A percentile compares a stretch with the other conserved stretches of the same genome.
phyloP scores from a whole-genome alignment of 2,113 vertebrate genomes.

The Mionectes macconnelli region DNA sequence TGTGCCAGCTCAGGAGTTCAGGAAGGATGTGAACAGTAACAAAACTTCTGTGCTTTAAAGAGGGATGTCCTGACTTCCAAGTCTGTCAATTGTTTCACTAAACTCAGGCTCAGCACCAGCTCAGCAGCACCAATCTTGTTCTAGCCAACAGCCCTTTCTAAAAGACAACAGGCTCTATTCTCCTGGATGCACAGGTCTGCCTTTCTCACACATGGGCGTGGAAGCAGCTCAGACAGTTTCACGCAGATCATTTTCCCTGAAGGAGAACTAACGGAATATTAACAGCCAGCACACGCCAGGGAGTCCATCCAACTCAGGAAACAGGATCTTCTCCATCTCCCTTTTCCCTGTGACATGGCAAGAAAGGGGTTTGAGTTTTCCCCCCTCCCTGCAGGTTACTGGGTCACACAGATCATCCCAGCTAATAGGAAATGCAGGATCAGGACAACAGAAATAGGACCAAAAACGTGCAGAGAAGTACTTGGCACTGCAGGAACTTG shows the following conservation, averaged over 20 bases:
- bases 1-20: neutral
- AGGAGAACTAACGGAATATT: neutral
- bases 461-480: neutral
- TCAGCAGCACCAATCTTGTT: neutral
- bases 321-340: neutral
- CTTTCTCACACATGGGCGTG: neutral
- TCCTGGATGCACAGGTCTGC: neutral
- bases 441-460: neutral
- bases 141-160: neutral
- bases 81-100: neutral
- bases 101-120: neutral
- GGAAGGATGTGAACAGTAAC: neutral
- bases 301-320: conserved; percentile 5
- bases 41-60: neutral
- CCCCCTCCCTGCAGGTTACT: neutral
- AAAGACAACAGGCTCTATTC: neutral
- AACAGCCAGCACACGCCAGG: neutral
- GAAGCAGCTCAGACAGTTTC: neutral
- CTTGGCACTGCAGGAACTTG: neutral
- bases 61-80: neutral
- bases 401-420: neutral
- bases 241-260: neutral
- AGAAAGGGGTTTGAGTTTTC: neutral
- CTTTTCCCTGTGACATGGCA: neutral
- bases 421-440: conserved; percentile 17